Evolutionary conservation across 2,888 invertebrate species (phyloP).

Genomic region (Caenorhabditis sp.): DNA sequence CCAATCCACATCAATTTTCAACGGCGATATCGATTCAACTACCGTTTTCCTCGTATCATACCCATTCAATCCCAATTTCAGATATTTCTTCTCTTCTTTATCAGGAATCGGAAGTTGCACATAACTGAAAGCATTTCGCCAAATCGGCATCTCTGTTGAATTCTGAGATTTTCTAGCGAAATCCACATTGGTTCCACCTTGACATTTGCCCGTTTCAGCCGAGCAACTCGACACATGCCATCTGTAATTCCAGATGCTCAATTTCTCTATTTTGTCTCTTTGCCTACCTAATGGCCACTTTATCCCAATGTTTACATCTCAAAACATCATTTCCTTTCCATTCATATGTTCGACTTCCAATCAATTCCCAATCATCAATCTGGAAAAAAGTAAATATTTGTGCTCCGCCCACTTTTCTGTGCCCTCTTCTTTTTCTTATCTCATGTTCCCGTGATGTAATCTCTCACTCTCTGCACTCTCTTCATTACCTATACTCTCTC

Average conservation of each 20-base stretch:
- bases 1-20: constrained; percentile 60
- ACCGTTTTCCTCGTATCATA: constrained; percentile 36
- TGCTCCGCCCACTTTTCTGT: constrained; percentile 3
- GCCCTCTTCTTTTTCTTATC: no score
- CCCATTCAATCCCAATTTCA: constrained; percentile 43
- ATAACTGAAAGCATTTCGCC: constrained; percentile 58
- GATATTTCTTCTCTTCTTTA: constrained; percentile 27
- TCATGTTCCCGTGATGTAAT: constrained; percentile 40
- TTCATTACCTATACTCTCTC: constrained; percentile 7
- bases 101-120: constrained; percentile 42
- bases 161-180: constrained; percentile 41
- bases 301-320: constrained; percentile 56
- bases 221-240: constrained; percentile 53
- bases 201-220: constrained; percentile 23
- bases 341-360: constrained; percentile 54
- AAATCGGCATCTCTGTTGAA: constrained; percentile 44
- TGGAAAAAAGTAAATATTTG: constrained; percentile 5
- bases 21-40: constrained; percentile 46
- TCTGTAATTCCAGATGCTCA: no score
- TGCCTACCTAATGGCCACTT: constrained; percentile 50
- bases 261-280: not conserved
- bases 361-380: constrained; percentile 55
- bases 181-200: constrained; percentile 49
- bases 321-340: constrained; percentile 51
- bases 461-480: constrained; percentile 13